phyloP scores from a whole-genome alignment of 2,797 vertebrate genomes.

The Rhynchonycteris naso region DNA sequence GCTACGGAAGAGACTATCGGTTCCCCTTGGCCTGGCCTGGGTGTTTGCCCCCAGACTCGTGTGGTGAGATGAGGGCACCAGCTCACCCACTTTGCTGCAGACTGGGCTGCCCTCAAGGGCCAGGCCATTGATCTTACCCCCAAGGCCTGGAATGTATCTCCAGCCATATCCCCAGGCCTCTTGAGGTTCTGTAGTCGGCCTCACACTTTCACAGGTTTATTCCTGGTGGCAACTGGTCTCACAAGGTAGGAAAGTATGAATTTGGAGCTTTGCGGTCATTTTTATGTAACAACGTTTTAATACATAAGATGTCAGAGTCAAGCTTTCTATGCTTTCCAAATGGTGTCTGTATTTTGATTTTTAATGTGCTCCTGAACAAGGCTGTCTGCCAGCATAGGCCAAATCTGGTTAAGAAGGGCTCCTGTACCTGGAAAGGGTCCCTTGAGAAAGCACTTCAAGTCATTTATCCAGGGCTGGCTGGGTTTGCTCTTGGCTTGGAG shows the following conservation, averaged over 20 bases:
- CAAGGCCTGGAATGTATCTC: constrained; percentile 64
- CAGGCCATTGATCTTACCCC: constrained; percentile 72
- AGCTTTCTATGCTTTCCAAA: constrained; percentile 87
- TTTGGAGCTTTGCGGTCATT: constrained; percentile 87
- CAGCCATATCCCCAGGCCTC: constrained; percentile 79
- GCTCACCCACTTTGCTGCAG: constrained; percentile 62
- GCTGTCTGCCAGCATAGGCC: constrained; percentile 85
- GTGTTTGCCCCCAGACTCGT: constrained; percentile 63
- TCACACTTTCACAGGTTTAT: constrained; percentile 86
- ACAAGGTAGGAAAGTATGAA: constrained; percentile 88
- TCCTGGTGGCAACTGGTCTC: constrained; percentile 87
- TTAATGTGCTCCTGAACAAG: constrained; percentile 87
- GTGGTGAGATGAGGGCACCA: constrained; percentile 43
- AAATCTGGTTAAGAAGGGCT: constrained; percentile 83
- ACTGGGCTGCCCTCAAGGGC: constrained; percentile 45
- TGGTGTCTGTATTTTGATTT: constrained; percentile 87
- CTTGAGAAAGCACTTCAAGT: constrained; percentile 86
- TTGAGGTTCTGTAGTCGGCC: constrained; percentile 79
- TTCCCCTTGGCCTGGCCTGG: neutral
- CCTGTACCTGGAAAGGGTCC: constrained; percentile 85
- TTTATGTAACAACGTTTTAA: constrained; percentile 88
- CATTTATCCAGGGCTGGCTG: constrained; percentile 85
- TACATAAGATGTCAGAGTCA: constrained; percentile 87
- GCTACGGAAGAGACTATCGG: constrained; percentile 59
- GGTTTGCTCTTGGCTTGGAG: constrained; percentile 83